Evolutionary conservation across 2,888 invertebrate species (phyloP), one percentile per base, ranked within the genome.

Genomic region (Leptothorax acervorum): DNA sequence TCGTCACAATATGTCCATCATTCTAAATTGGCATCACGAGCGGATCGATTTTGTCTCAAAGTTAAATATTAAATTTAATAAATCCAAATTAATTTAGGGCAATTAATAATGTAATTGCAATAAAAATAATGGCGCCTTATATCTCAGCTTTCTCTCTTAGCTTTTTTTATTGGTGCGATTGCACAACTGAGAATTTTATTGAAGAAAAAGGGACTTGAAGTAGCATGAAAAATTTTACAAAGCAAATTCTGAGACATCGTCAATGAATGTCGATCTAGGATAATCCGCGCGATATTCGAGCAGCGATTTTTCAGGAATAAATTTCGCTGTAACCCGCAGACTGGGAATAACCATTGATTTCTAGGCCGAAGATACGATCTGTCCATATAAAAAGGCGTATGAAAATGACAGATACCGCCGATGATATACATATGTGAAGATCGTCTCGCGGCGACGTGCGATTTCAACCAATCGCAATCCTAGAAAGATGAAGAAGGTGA

Each of bases 381-480:
- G 5, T 75, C 79, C 83, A 79, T 87, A 68, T 23, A 60, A 68
- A 60, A 65, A 51, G 60, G 68, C 42, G 71, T 48, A 23, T 23
- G 57, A 88, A 89, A 87, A 89, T 82, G 83, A 89, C 75, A 82
- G 70, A 28, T 73, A 73, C 70, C 57, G 76, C 31, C 63, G 71
- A 66, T 87, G 55, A 73, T 53, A 28, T 73, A 73, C 70, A 28
- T 73, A 73, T 66, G 88, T 76, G 3, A 45, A n/a, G n/a, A 62
- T 45, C 45, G 42, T 45, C 45, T n/a, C 45, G 9, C 11, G n/a
- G n/a, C n/a, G 28, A 42, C 28, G 35, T 12, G 39, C 28, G 39
- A 73, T 12, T 42, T 74, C 60, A 74, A 23, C 15, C 35, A n/a
- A 23, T 57, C 23, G 9, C 35, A n/a, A 23, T 57, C 23, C 23